Percentiles rank a stretch among this genome's conserved stretches.
These are phyloP conservation scores for Romanogobio albipinnatus DNA, from an alignment of 2,113 vertebrate genomes.

Conservation along the genomic window DNA sequence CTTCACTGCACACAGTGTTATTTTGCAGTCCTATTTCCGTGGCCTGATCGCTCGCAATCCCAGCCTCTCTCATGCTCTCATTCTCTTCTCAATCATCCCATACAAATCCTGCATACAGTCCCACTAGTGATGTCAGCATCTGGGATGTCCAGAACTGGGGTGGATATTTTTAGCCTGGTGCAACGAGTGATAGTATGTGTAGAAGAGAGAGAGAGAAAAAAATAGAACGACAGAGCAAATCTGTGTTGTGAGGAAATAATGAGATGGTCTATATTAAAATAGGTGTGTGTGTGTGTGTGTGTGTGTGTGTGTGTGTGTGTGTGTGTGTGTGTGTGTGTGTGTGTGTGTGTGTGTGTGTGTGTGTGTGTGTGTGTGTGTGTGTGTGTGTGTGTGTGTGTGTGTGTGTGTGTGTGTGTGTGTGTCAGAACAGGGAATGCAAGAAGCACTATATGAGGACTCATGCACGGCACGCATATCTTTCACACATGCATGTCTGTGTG, in stretches of 20 bases:
- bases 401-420: slow-evolving; percentile 11
- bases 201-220: slow-evolving; percentile 19
- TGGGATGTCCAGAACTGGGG: slow-evolving; percentile 54
- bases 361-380: slow-evolving; percentile 9
- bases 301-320: slow-evolving; percentile 12
- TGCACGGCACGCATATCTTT: not conserved
- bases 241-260: slow-evolving; percentile 12
- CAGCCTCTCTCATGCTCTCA: slow-evolving; percentile 28
- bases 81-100: slow-evolving; percentile 44
- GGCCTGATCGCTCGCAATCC: slow-evolving; percentile 5
- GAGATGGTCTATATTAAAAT: slow-evolving; percentile 27
- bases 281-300: slow-evolving; percentile 10
- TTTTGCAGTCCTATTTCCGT: slow-evolving; percentile 13
- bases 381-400: slow-evolving; percentile 13
- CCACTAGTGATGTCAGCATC: slow-evolving; percentile 56
- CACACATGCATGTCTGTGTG: not conserved
- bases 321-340: slow-evolving; percentile 16
- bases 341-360: slow-evolving; percentile 10
- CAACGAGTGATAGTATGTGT: slow-evolving; percentile 18
- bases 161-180: slow-evolving; percentile 56
- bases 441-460: not conserved
- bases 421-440: not conserved
- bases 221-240: not conserved
- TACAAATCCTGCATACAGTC: slow-evolving; percentile 47
- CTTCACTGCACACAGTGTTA: slow-evolving; percentile 6